These are phyloP conservation scores for Bubo blakistoni DNA, from an alignment of 2,113 vertebrate species.

Conservation along the genomic window DNA sequence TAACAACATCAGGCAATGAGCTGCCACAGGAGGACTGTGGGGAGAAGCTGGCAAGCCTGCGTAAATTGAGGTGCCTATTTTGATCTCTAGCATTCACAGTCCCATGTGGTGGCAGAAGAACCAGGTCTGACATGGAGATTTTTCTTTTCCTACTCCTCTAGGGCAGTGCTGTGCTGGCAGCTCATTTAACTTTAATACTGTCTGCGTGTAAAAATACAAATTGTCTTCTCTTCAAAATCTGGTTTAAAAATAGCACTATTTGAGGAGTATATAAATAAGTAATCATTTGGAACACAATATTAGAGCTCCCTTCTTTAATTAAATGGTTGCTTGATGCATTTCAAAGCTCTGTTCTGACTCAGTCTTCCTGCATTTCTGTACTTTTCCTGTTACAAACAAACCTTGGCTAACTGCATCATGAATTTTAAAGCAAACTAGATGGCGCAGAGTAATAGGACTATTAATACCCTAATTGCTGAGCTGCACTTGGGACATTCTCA, in stretches of 20 bases:
- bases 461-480: conserved; percentile 40
- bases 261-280: conserved; percentile 49
- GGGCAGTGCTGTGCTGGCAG: not conserved
- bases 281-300: conserved; percentile 49
- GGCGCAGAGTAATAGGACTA: not conserved
- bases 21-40: not conserved
- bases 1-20: not conserved
- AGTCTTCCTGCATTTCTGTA: conserved; percentile 17
- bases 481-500: not conserved
- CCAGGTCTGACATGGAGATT: not conserved
- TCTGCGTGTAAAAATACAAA: not conserved
- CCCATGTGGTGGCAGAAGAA: not conserved
- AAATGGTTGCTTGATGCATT: conserved; percentile 44
- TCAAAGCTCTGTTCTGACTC: conserved; percentile 42
- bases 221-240: conserved; percentile 11
- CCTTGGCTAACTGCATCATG: conserved; percentile 10
- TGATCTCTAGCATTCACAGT: not conserved
- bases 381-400: conserved; percentile 24
- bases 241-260: conserved; percentile 46
- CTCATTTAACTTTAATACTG: conserved; percentile 12
- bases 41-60: not conserved
- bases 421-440: conserved; percentile 45
- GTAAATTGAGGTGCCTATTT: not conserved
- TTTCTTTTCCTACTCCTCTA: not conserved
- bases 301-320: conserved; percentile 49